A percentile compares a stretch with the other conserved stretches of the same genome.
These are phyloP conservation scores for Formica exsecta DNA, from an alignment of 1,140 invertebrate species.

Conservation along the genomic window DNA sequence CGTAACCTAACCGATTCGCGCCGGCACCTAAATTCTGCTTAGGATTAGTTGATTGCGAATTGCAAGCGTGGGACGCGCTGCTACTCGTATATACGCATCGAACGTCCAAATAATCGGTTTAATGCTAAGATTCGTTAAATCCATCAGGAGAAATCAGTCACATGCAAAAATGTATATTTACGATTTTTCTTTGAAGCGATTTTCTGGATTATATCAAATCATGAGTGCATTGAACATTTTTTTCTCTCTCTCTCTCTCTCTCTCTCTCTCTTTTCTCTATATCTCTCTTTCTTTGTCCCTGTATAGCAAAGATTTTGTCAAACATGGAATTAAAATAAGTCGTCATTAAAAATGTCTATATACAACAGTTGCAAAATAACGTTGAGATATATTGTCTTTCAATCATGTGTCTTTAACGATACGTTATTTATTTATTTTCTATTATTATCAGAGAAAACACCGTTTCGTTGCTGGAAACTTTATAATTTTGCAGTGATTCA, in stretches of 20 bases:
- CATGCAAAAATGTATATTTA: constrained; percentile 10
- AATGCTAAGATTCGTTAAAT: constrained; percentile 40
- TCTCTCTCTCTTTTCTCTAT: not conserved
- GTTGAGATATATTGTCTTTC: not conserved
- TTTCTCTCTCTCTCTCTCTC: too few species aligned
- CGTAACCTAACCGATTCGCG: constrained; percentile 24
- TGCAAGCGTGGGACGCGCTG: constrained; percentile 7
- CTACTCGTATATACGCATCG: constrained; percentile 47
- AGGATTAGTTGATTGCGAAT: constrained; percentile 54
- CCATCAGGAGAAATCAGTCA: constrained; percentile 24
- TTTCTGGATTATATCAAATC: not conserved
- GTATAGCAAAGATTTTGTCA: not conserved
- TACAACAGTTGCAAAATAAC: not conserved
- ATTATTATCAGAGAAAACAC: not conserved
- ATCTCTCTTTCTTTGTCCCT: too few species aligned
- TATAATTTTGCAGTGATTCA: constrained; percentile 13
- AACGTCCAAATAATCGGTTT: constrained; percentile 2
- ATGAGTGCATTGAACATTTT: not conserved
- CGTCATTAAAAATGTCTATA: not conserved
- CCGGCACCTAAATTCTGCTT: constrained; percentile 51
- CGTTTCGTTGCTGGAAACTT: not conserved
- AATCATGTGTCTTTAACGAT: not conserved
- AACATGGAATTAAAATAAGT: not conserved
- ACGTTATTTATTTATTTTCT: not conserved
- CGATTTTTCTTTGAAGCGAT: not conserved